phyloP scores from a whole-genome alignment of 2,113 vertebrate genomes.

The Planiliza haematocheilus region DNA sequence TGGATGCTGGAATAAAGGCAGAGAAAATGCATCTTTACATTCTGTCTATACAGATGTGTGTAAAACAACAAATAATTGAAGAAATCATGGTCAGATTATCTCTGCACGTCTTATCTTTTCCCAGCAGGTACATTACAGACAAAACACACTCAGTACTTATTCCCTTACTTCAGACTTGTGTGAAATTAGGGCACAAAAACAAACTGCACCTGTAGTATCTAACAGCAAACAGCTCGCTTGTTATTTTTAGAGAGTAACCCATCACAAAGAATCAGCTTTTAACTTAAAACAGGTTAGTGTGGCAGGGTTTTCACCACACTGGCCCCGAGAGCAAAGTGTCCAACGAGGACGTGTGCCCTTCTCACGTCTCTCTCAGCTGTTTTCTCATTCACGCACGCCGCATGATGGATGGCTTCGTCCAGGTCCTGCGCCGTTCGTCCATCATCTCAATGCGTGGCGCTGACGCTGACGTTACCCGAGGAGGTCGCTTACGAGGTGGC shows the following conservation, averaged over 20 bases:
- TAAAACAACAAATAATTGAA: too few species aligned
- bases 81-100: too few species aligned
- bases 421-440: constrained; percentile 25
- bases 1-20: too few species aligned
- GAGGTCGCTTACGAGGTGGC: constrained; percentile 33
- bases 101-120: neutral
- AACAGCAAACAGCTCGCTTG: neutral
- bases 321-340: neutral
- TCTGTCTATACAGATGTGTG: too few species aligned
- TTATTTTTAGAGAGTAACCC: neutral
- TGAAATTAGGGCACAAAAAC: neutral
- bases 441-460: constrained; percentile 34
- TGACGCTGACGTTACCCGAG: constrained; percentile 23
- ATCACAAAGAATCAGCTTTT: neutral
- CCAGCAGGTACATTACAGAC: neutral
- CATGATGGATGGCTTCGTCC: constrained; percentile 43
- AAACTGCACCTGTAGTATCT: neutral
- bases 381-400: constrained; percentile 8
- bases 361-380: constrained; percentile 11
- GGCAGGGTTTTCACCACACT: too few species aligned
- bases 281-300: neutral
- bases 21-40: too few species aligned
- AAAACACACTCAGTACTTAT: neutral
- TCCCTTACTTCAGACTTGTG: neutral
- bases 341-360: constrained; percentile 30